phyloP scores from a whole-genome alignment of 2,113 vertebrate genomes.

The Asarcornis scutulata region DNA sequence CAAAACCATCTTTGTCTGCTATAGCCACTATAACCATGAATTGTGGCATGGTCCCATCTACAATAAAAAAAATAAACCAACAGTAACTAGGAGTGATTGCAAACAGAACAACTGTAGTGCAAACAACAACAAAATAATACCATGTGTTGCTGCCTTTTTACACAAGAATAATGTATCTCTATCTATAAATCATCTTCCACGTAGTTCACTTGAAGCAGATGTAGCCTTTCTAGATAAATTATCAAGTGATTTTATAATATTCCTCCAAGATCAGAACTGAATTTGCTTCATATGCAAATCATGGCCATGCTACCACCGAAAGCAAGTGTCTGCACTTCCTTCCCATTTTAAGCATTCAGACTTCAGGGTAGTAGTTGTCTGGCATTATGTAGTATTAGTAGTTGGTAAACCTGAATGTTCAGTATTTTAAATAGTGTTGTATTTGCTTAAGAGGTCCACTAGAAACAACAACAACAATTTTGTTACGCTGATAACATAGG shows the following conservation, averaged over 20 bases:
- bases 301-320: not conserved
- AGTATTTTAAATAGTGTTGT: not conserved
- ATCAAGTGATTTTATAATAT: not conserved
- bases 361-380: not conserved
- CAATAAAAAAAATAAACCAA: not conserved
- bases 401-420: fast-evolving
- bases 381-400: not conserved
- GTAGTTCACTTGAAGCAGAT: not conserved
- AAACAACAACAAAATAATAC: fast-evolving
- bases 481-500: not conserved
- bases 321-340: not conserved
- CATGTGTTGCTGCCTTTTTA: fast-evolving
- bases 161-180: too few species aligned
- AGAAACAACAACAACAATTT: not conserved
- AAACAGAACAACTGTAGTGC: fast-evolving
- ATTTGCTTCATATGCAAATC: not conserved
- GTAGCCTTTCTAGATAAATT: not conserved
- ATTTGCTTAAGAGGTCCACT: not conserved
- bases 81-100: fast-evolving
- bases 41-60: not conserved
- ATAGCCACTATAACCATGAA: fast-evolving
- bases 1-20: not conserved
- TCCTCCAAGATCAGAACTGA: not conserved
- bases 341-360: not conserved
- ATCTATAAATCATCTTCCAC: fast-evolving